phyloP scores from a whole-genome alignment of 2,888 invertebrate genomes.

The Meiosimyza decipiens region DNA sequence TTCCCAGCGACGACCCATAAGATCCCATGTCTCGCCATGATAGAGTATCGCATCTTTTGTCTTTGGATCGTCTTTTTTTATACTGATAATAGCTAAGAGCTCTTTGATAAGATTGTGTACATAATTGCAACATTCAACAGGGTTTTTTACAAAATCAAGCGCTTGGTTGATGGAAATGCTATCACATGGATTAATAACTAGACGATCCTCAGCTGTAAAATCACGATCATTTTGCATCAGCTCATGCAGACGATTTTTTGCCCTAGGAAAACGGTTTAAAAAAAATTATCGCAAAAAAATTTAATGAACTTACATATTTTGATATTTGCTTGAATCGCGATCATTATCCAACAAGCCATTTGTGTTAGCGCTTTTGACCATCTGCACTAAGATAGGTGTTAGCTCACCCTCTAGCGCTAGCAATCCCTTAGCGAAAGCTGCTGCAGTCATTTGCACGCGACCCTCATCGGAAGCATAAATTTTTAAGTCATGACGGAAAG shows the following conservation, averaged over 20 bases:
- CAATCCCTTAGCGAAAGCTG: conserved; percentile 98
- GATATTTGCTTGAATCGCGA: conserved; percentile 95
- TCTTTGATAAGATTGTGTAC: conserved; percentile 89
- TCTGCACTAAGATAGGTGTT: conserved; percentile 98
- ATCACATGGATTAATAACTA: conserved; percentile 90
- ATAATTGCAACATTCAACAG: conserved; percentile 90
- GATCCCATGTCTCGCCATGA: conserved; percentile 98
- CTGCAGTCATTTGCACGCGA: conserved; percentile 99
- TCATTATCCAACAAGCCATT: conserved; percentile 98
- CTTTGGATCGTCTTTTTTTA: conserved; percentile 89
- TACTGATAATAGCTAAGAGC: conserved; percentile 84
- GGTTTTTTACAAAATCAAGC: conserved; percentile 95
- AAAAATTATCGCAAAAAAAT: background rate
- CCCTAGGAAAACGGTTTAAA: conserved; percentile 71
- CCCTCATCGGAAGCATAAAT: conserved; percentile 99
- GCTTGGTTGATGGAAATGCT: conserved; percentile 93
- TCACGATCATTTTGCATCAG: conserved; percentile 91
- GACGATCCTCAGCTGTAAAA: conserved; percentile 85
- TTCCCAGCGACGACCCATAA: conserved; percentile 97
- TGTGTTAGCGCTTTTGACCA: conserved; percentile 99
- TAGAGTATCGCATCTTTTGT: conserved; percentile 95
- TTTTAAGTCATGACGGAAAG: conserved; percentile 98
- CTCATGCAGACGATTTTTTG: conserved; percentile 93
- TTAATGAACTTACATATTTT: conserved; percentile 82
- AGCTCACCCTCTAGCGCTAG: conserved; percentile 97